Evolutionary conservation across 1,140 invertebrate genomes (phyloP).

Genomic region (Eubasilissa regina): DNA sequence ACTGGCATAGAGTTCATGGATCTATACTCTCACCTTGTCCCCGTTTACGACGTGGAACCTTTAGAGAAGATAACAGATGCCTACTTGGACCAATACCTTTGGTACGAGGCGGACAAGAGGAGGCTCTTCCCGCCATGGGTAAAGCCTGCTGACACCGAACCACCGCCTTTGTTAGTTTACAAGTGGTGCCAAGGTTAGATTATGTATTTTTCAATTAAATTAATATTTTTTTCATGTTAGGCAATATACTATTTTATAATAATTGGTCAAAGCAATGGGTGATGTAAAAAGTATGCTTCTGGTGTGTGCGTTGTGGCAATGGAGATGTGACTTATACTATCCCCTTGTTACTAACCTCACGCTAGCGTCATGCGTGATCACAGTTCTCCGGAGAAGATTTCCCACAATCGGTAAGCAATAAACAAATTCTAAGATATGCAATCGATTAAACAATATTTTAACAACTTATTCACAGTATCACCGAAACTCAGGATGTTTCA

Average conservation of each 20-base stretch:
- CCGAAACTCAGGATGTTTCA: no score
- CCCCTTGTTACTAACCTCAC: constrained; percentile 80
- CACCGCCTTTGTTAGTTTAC: constrained; percentile 96
- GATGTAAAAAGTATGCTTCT: constrained; percentile 62
- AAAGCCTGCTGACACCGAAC: constrained; percentile 98
- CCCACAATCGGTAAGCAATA: no score
- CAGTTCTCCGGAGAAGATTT: neutral
- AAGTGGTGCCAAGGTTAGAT: constrained; percentile 98
- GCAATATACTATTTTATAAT: neutral
- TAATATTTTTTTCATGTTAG: no score
- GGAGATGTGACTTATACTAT: constrained; percentile 74
- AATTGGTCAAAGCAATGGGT: no score
- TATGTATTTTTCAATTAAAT: neutral
- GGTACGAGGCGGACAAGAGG: constrained; percentile 99
- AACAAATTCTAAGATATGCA: no score
- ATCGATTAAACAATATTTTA: no score
- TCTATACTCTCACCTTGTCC: constrained; percentile 97
- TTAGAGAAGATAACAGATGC: constrained; percentile 99
- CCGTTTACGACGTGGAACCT: constrained; percentile 99
- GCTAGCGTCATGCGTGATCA: constrained; percentile 65
- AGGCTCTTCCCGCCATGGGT: constrained; percentile 98
- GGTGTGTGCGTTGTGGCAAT: constrained; percentile 77
- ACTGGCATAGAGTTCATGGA: constrained; percentile 99
- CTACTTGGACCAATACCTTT: constrained; percentile 99
- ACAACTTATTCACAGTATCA: no score